These are phyloP conservation scores for Paramormyrops kingsleyae DNA, from an alignment of 2,113 vertebrate species.

Conservation along the genomic window DNA sequence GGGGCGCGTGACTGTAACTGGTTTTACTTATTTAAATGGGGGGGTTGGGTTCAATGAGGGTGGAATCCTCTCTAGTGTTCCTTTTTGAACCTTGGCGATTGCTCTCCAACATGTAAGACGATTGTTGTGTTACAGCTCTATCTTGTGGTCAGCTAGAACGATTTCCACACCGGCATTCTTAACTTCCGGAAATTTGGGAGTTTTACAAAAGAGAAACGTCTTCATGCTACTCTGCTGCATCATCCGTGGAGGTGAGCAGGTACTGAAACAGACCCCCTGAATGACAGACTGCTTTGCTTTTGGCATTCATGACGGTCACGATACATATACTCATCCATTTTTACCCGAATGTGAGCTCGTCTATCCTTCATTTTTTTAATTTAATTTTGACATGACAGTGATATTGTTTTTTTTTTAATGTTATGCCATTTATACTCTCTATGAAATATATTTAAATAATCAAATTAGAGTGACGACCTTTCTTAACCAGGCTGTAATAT, in stretches of 20 bases:
- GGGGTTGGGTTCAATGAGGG: neutral
- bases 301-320: neutral
- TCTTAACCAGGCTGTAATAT: neutral
- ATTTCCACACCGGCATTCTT: neutral
- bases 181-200: neutral
- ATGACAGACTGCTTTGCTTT: neutral
- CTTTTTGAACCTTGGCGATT: neutral
- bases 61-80: neutral
- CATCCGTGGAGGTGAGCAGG: neutral
- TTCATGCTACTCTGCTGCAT: neutral
- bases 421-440: neutral
- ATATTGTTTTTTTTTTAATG: neutral
- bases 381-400: neutral
- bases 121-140: conserved; percentile 3
- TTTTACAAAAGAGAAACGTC: neutral
- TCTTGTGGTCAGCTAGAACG: neutral
- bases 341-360: neutral
- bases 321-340: neutral
- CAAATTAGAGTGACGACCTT: neutral
- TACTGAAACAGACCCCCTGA: neutral
- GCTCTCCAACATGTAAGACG: neutral
- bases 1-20: neutral
- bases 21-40: neutral
- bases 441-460: neutral
- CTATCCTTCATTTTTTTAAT: neutral